A percentile compares a stretch with the other conserved stretches of the same genome.
phyloP scores from a whole-genome alignment of 2,113 vertebrate species.

The Hypanus sabinus region DNA sequence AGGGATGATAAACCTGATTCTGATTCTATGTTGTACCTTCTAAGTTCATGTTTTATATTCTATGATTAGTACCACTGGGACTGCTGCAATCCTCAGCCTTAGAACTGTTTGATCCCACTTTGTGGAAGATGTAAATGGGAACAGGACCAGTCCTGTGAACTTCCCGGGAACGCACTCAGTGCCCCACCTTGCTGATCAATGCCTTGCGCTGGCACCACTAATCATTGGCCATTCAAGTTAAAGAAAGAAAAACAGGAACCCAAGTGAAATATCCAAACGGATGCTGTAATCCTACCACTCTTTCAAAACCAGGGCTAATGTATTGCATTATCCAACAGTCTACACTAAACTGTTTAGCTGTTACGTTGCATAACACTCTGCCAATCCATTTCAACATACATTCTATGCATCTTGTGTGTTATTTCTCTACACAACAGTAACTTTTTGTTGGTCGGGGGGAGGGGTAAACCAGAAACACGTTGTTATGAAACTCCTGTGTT shows the following conservation, averaged over 20 bases:
- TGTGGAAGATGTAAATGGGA: neutral
- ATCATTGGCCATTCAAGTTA: neutral
- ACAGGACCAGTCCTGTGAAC: neutral
- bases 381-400: neutral
- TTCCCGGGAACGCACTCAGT: neutral
- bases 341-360: neutral
- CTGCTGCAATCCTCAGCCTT: neutral
- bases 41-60: neutral
- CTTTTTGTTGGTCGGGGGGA: neutral
- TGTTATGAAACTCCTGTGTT: neutral
- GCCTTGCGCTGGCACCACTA: neutral
- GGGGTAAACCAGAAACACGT: neutral
- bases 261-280: neutral
- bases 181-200: neutral
- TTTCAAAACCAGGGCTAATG: conserved; percentile 23
- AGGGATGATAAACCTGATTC: too few relatives aligned
- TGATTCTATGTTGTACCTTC: too few relatives aligned
- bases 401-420: neutral
- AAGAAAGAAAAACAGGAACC: conserved; percentile 1
- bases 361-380: neutral
- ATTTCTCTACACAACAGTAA: neutral
- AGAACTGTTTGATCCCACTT: neutral
- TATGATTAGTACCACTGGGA: neutral
- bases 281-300: neutral
- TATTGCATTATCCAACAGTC: neutral